phyloP scores from a whole-genome alignment of 2,113 vertebrate species.

The Melanerpes aurifrons region DNA sequence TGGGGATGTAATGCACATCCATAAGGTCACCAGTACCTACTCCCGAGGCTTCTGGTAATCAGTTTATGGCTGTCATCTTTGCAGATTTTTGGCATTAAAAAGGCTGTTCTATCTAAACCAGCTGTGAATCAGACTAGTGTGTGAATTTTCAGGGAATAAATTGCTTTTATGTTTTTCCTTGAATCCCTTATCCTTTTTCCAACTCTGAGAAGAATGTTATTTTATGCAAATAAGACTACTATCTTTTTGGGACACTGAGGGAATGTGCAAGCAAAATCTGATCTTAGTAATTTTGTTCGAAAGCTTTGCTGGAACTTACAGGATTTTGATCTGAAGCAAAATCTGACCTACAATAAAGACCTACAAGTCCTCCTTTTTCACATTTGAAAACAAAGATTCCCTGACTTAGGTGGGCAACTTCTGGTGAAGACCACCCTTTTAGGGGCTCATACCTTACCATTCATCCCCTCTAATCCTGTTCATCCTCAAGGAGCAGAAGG shows the following conservation, averaged over 20 bases:
- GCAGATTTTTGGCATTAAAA: neutral
- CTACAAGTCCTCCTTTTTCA: neutral
- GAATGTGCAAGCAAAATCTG: neutral
- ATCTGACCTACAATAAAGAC: neutral
- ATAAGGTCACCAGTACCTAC: neutral
- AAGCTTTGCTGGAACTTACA: neutral
- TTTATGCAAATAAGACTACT: neutral
- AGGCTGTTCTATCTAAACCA: neutral
- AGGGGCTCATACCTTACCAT: neutral
- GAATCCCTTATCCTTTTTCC: neutral
- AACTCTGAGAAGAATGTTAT: neutral
- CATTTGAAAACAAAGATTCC: neutral
- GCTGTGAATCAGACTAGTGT: neutral
- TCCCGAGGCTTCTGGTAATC: neutral
- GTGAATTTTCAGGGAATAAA: neutral
- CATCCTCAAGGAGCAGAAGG: neutral
- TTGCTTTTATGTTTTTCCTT: neutral
- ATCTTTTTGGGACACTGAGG: neutral
- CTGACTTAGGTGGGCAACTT: neutral
- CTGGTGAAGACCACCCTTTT: neutral
- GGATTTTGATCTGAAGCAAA: neutral
- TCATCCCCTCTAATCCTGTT: neutral
- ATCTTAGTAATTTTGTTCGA: neutral
- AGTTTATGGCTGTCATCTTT: neutral
- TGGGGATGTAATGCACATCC: neutral